Evolutionary conservation across 2,797 vertebrate species (phyloP).

Genomic region (Scolopax rusticola): DNA sequence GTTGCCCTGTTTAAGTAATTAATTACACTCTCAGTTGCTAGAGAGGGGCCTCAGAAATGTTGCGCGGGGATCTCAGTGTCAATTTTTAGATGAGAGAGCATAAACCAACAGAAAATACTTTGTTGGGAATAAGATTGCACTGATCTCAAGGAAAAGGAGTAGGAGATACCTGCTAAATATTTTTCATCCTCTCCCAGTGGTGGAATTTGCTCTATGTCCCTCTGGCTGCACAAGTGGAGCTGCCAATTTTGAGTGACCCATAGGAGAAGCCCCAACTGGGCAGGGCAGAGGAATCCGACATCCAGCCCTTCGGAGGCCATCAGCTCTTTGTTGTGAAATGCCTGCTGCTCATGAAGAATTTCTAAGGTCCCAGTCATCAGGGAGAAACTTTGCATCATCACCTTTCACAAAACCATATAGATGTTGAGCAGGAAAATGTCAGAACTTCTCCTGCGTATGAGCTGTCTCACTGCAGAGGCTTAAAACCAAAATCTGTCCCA

Average conservation of each 20-base stretch:
- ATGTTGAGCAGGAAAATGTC: neutral
- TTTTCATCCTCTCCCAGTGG: neutral
- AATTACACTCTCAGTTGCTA: neutral
- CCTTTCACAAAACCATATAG: neutral
- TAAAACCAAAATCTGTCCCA: neutral
- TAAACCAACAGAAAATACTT: neutral
- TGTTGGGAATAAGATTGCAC: neutral
- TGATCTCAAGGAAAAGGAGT: neutral
- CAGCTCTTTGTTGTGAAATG: neutral
- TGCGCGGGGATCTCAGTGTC: neutral
- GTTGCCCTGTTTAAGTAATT: neutral
- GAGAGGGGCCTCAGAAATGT: neutral
- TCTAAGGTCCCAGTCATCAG: neutral
- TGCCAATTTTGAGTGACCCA: fast-evolving
- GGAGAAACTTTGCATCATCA: fast-evolving
- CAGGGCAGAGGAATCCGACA: neutral
- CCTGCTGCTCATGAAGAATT: neutral
- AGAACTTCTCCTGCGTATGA: fast-evolving
- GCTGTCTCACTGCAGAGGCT: neutral
- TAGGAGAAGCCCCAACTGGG: neutral
- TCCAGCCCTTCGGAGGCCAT: neutral
- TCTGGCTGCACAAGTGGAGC: neutral
- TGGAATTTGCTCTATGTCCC: neutral
- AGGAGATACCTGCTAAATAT: neutral
- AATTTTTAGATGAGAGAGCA: neutral